Conservation (phyloP, 2,888 invertebrate genomes). For the Cerceris rybyensis region DNA sequence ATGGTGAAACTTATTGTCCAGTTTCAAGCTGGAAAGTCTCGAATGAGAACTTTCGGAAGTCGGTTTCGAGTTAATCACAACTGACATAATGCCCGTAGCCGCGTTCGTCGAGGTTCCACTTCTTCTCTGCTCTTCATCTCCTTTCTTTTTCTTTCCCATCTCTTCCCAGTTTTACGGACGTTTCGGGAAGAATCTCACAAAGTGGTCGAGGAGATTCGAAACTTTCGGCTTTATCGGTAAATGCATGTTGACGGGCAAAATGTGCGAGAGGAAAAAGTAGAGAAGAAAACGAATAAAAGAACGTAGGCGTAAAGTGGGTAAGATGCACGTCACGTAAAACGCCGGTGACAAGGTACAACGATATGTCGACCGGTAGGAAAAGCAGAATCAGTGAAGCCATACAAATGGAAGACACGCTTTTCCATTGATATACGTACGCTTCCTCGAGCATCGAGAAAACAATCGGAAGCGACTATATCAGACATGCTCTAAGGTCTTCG, state of each 20-base stretch:
- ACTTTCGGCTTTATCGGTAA: conserved; percentile 32
- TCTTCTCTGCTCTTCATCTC: not conserved
- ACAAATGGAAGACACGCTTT: conserved; percentile 16
- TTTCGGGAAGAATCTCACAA: not conserved
- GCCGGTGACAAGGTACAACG: conserved; percentile 45
- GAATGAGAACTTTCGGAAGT: conserved; percentile 16
- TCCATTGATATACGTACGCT: not conserved
- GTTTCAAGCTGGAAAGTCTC: not conserved
- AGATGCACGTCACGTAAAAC: conserved; percentile 57
- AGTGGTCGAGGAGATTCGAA: conserved; percentile 8
- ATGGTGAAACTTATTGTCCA: conserved; percentile 21
- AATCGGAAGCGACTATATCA: not conserved
- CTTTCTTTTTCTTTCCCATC: not conserved
- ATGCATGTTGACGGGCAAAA: conserved; percentile 32
- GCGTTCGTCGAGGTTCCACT: not conserved
- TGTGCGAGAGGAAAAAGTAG: not conserved
- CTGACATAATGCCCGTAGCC: conserved; percentile 1
- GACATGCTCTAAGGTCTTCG: too few relatives aligned
- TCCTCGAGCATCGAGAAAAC: not conserved
- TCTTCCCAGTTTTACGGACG: not conserved
- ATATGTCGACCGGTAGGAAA: conserved; percentile 36
- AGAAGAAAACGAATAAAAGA: not conserved
- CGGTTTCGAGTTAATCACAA: conserved; percentile 19
- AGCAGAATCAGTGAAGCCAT: conserved; percentile 39
- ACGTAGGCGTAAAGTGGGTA: conserved; percentile 9